Percentiles rank a stretch among this genome's conserved stretches.
phyloP scores from a whole-genome alignment of 2,888 invertebrate species.

The Hirtodrosophila confusa region DNA sequence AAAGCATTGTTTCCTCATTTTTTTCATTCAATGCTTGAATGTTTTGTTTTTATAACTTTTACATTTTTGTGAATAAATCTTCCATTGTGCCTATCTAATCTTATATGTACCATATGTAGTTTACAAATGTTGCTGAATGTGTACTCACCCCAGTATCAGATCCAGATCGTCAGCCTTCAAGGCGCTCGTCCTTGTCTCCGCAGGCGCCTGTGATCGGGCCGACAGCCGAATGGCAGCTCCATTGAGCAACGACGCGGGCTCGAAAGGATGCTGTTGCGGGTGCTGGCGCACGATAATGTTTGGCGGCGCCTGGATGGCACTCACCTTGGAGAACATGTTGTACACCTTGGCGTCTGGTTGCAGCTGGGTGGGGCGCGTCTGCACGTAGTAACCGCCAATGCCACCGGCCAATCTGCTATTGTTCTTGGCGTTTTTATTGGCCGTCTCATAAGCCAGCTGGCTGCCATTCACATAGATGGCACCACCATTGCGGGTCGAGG shows the following conservation, averaged over 20 bases:
- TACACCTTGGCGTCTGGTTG: slow-evolving; percentile 79
- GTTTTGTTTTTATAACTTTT: too few species aligned
- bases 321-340: slow-evolving; percentile 82
- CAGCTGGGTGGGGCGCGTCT: slow-evolving; percentile 63
- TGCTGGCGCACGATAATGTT: slow-evolving; percentile 71
- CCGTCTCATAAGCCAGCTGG: slow-evolving; percentile 76
- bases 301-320: slow-evolving; percentile 64
- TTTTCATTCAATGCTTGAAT: too few species aligned
- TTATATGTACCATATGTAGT: too few species aligned
- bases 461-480: slow-evolving; percentile 71
- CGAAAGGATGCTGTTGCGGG: slow-evolving; percentile 47
- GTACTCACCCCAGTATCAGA: slow-evolving; percentile 89
- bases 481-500: slow-evolving; percentile 59
- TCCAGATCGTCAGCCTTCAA: slow-evolving; percentile 82
- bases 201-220: slow-evolving; percentile 55
- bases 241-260: slow-evolving; percentile 47
- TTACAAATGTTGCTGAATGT: too few species aligned
- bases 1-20: too few species aligned
- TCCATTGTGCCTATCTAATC: too few species aligned
- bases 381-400: slow-evolving; percentile 76
- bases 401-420: slow-evolving; percentile 45
- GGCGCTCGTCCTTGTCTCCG: slow-evolving; percentile 29
- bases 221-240: slow-evolving; percentile 61
- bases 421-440: slow-evolving; percentile 81
- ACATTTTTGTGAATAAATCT: too few species aligned